Evolutionary conservation across 2,888 invertebrate genomes (phyloP).

Genomic region (Graphium colonna): DNA sequence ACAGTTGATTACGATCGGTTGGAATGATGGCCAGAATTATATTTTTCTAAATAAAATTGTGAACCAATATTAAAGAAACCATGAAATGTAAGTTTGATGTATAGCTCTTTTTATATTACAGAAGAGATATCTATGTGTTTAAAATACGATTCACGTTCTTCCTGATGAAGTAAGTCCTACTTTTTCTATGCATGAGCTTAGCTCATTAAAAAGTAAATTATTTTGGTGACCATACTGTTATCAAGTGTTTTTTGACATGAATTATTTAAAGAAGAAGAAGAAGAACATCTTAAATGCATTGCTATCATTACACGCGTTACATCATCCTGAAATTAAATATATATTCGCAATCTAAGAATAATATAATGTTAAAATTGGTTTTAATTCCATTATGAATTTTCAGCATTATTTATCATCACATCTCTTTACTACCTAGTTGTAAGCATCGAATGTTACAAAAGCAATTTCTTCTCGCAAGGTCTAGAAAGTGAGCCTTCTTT

Average conservation of each 20-base stretch:
- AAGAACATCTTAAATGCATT: too few species aligned
- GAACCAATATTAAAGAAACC: slow-evolving; percentile 2
- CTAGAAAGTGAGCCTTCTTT: slow-evolving; percentile 62
- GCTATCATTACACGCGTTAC: too few species aligned
- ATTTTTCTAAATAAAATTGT: slow-evolving; percentile 18
- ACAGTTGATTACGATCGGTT: slow-evolving; percentile 27
- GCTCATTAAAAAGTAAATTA: too few species aligned
- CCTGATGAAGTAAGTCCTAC: too few species aligned
- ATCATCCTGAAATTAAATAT: not conserved
- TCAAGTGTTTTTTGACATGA: too few species aligned
- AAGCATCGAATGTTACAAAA: slow-evolving; percentile 45
- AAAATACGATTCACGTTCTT: too few species aligned
- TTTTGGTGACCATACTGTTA: too few species aligned
- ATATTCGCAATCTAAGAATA: not conserved
- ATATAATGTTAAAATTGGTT: not conserved
- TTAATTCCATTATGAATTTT: slow-evolving; percentile 38
- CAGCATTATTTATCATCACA: slow-evolving; percentile 53
- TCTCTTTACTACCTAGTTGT: slow-evolving; percentile 41
- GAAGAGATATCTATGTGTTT: not conserved
- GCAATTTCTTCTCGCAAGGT: slow-evolving; percentile 55
- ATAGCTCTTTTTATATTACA: not conserved
- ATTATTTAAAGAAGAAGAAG: too few species aligned
- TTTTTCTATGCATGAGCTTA: too few species aligned
- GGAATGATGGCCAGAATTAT: slow-evolving; percentile 24
- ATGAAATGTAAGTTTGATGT: slow-evolving; percentile 18